Percentiles rank a stretch among this genome's conserved stretches.
phyloP scores from a whole-genome alignment of 1,140 invertebrate genomes.

The Solenopsis invicta region DNA sequence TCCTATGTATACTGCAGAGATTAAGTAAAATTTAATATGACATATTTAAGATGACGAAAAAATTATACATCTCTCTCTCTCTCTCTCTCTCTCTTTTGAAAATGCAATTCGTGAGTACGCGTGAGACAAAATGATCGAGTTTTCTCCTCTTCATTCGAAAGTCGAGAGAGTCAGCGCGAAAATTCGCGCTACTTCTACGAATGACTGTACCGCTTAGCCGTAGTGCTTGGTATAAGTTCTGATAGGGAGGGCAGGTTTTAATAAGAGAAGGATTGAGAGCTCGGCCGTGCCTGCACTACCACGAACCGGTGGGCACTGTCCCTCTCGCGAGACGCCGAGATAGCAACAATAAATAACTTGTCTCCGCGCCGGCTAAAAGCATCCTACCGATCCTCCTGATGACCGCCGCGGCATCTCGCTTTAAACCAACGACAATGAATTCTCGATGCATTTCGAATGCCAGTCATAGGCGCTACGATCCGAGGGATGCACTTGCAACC shows the following conservation, averaged over 20 bases:
- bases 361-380: conserved; percentile 84
- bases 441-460: conserved; percentile 48
- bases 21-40: neutral
- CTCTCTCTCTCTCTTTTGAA: neutral
- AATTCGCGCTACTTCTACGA: conserved; percentile 70
- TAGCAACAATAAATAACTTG: conserved; percentile 87
- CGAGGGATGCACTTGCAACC: conserved; percentile 11
- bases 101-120: neutral
- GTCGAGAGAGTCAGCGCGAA: conserved; percentile 8
- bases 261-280: conserved; percentile 86
- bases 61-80: neutral
- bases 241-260: conserved; percentile 86
- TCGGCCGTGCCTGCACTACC: conserved; percentile 75
- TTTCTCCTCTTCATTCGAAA: neutral
- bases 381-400: conserved; percentile 78
- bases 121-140: neutral
- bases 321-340: conserved; percentile 78
- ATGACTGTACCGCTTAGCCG: conserved; percentile 78
- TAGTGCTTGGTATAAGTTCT: conserved; percentile 81
- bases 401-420: conserved; percentile 60
- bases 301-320: conserved; percentile 72
- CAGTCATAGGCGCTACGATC: neutral
- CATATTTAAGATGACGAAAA: neutral
- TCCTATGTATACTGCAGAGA: neutral
- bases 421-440: conserved; percentile 42